These are phyloP conservation scores for Orchesella cincta DNA, from an alignment of 1,140 invertebrate genomes.

Conservation along the genomic window DNA sequence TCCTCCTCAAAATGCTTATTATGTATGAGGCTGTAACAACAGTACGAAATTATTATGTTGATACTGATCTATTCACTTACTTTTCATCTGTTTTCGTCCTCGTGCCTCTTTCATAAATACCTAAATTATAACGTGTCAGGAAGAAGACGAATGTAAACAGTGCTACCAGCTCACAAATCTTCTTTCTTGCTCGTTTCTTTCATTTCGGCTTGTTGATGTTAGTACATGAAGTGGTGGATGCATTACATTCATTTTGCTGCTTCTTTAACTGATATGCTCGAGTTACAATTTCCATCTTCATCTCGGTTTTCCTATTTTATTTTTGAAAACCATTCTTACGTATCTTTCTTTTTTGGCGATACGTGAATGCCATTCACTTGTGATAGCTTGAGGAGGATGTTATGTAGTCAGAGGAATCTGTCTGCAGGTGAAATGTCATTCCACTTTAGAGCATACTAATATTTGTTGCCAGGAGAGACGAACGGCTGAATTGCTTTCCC, in stretches of 20 bases:
- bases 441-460: slow-evolving; percentile 2
- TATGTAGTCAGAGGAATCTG: slow-evolving; percentile 15
- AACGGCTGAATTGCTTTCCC: slow-evolving; percentile 13
- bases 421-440: slow-evolving; percentile 25
- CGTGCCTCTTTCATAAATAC: background rate
- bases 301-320: background rate
- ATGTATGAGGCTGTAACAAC: background rate
- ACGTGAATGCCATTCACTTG: background rate
- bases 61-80: background rate
- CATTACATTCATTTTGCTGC: background rate
- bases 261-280: background rate
- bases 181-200: slow-evolving; percentile 18
- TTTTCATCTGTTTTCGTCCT: background rate
- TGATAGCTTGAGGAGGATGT: background rate
- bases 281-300: slow-evolving; percentile 13
- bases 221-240: background rate
- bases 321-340: slow-evolving; percentile 7
- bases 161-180: slow-evolving; percentile 20
- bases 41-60: background rate
- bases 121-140: slow-evolving; percentile 17
- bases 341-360: background rate
- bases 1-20: background rate
- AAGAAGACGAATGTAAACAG: background rate
- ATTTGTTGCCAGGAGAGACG: background rate
- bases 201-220: slow-evolving; percentile 11